phyloP scores from a whole-genome alignment of 2,888 invertebrate genomes.

The Drosophila paranaensis region DNA sequence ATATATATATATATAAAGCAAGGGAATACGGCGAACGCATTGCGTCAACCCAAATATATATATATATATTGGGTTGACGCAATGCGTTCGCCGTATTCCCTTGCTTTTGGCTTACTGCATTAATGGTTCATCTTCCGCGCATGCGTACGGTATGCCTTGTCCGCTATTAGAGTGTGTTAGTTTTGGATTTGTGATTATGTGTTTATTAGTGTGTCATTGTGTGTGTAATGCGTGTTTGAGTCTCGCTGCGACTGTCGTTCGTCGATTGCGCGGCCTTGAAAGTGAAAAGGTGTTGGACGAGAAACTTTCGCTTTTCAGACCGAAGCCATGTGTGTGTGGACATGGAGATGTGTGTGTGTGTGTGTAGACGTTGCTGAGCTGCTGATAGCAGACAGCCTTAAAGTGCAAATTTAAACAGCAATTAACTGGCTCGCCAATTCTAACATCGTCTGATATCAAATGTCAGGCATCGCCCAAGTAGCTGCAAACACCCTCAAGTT shows the following conservation, averaged over 20 bases:
- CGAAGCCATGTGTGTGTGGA: neutral
- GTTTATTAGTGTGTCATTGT: conserved; percentile 17
- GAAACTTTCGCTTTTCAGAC: conserved; percentile 58
- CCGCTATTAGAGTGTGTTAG: conserved; percentile 54
- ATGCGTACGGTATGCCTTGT: conserved; percentile 56
- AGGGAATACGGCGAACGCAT: too few species aligned
- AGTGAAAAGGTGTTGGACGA: conserved; percentile 82
- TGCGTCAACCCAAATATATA: too few species aligned
- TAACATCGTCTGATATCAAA: conserved; percentile 59
- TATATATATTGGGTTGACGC: too few species aligned
- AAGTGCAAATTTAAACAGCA: conserved; percentile 60
- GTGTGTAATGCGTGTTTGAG: conserved; percentile 29
- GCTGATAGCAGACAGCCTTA: conserved; percentile 32
- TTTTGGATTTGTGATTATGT: conserved; percentile 38
- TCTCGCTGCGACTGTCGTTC: conserved; percentile 51
- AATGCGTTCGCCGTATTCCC: conserved; percentile 12
- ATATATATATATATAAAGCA: too few species aligned
- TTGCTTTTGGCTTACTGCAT: conserved; percentile 10
- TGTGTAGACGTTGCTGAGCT: conserved; percentile 23
- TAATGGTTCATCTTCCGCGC: conserved; percentile 65
- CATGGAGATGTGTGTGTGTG: conserved; percentile 8
- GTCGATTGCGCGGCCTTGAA: conserved; percentile 81
- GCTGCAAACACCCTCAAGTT: conserved; percentile 25
- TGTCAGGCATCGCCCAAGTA: conserved; percentile 63
- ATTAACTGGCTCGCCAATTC: conserved; percentile 63